A percentile compares a stretch with the other conserved stretches of the same genome.
Evolutionary conservation across 2,113 vertebrate species (phyloP).

Genomic region (Noctilio leporinus): DNA sequence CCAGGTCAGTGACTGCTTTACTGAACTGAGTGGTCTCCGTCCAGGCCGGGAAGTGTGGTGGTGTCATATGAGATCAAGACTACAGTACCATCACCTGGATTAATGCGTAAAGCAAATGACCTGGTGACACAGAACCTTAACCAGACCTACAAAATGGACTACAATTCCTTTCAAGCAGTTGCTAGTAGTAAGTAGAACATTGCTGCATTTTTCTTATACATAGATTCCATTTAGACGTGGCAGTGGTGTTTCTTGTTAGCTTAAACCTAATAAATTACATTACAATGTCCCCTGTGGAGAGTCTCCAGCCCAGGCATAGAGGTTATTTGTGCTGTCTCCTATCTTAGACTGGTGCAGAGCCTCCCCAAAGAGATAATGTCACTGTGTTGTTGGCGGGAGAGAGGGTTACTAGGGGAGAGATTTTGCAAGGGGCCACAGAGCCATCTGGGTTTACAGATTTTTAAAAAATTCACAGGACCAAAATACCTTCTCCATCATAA

Average conservation of each 20-base stretch:
- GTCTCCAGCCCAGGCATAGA: neutral
- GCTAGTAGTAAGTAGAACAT: conserved; percentile 49
- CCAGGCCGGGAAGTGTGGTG: conserved; percentile 76
- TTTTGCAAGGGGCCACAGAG: neutral
- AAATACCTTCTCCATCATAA: neutral
- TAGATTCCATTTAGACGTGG: neutral
- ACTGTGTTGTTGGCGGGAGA: too few species aligned
- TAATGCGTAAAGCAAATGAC: conserved; percentile 58
- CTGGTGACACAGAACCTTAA: conserved; percentile 45
- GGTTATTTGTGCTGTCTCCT: neutral
- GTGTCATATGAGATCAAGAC: conserved; percentile 67
- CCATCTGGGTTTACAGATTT: neutral
- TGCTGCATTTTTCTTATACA: rapidly evolving
- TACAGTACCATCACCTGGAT: neutral
- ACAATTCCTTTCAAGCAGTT: conserved; percentile 48
- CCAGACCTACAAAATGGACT: conserved; percentile 32
- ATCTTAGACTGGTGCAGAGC: rapidly evolving
- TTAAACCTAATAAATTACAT: neutral
- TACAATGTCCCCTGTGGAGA: neutral
- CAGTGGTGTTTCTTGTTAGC: neutral
- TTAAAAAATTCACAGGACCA: neutral
- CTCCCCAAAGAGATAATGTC: neutral
- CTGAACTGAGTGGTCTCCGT: conserved; percentile 47
- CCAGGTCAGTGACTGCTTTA: neutral
- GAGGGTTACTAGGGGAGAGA: rapidly evolving